These are phyloP conservation scores for Catostomus latipinnis DNA, from an alignment of 2,797 vertebrate species.

Conservation along the genomic window DNA sequence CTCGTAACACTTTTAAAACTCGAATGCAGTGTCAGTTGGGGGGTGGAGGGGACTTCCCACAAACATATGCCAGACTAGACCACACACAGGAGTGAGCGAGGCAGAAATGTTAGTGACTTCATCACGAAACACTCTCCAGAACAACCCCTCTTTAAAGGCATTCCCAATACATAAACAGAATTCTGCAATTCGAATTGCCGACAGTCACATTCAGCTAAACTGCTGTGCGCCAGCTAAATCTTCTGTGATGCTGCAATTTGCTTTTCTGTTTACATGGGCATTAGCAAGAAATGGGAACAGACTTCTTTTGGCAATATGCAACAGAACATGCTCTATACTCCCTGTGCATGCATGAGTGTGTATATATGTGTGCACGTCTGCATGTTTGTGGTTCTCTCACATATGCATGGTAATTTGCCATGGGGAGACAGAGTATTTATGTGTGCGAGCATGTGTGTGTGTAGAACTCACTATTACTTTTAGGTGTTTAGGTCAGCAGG, in stretches of 20 bases:
- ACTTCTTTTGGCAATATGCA: conserved; percentile 18
- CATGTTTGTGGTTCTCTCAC: conserved; percentile 25
- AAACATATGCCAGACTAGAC: conserved; percentile 48
- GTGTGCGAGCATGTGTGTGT: not conserved
- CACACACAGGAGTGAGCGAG: conserved; percentile 41
- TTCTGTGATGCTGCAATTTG: conserved; percentile 18
- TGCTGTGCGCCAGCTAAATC: conserved; percentile 12
- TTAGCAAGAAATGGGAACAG: conserved; percentile 26
- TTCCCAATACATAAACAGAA: conserved; percentile 33
- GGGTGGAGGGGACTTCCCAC: conserved; percentile 47
- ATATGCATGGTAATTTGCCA: conserved; percentile 13
- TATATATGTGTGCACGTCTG: not conserved
- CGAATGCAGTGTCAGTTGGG: conserved; percentile 35
- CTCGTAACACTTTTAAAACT: conserved; percentile 53
- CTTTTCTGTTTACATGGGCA: conserved; percentile 44
- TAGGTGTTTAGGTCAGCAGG: not conserved
- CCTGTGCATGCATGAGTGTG: not conserved
- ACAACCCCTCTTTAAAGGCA: conserved; percentile 31
- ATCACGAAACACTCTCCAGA: conserved; percentile 36
- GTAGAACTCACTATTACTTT: conserved; percentile 21
- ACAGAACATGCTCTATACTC: conserved; percentile 37
- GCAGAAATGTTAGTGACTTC: conserved; percentile 45
- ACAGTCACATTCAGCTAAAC: conserved; percentile 27
- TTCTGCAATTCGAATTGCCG: conserved; percentile 15
- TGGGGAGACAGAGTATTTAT: not conserved